Evolutionary conservation across 2,888 invertebrate species (phyloP), one percentile per base, ranked within the genome.

Genomic region (Ornithoptera priamus): DNA sequence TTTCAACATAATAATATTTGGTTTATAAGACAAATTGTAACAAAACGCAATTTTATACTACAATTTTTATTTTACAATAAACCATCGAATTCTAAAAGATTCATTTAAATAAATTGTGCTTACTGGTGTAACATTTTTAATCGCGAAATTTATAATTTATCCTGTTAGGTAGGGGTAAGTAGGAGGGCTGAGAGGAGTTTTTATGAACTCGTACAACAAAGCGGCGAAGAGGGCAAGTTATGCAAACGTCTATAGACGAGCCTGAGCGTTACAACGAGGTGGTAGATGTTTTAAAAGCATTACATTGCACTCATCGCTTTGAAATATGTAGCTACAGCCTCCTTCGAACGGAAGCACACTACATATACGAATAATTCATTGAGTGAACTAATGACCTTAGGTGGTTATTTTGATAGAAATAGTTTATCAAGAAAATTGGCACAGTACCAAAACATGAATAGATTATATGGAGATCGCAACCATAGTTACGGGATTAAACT

Each of bases 401-500:
- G 5, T 53, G n/a, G n/a, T 53, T n/a, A 53, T n/a, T 53, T 0
- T 66, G 30, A n/a, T 36, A 15, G 10, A 67, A 67, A 24, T 30
- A 58, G 46, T 60, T 53, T 60, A 50, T 60, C 30, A 50, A 60
- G 36, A 36, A 59, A 53, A 67, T 39, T 67, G 66, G 66, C 66
- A 30, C 20, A 61, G 50, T 39, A 53, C 66, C 66, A 67, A 67
- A 67, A 67, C 53, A 2, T 60, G 60, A 50, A 61, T 67, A 67
- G 53, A 61, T 53, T 61, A 53, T 53, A 36, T 17, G 58, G 18
- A 18, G 24, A 65, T 65, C 42, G 65, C 65, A 30, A 67, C 61
- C 60, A 67, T 15, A 20, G 30, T 67, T 61, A 67, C 53, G 53
- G 66, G 60, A 67, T 61, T 67, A 67, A 62, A 62, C 39, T 61